These are phyloP conservation scores for Pasiphila rectangulata DNA, from an alignment of 2,888 invertebrate genomes.

Conservation along the genomic window DNA sequence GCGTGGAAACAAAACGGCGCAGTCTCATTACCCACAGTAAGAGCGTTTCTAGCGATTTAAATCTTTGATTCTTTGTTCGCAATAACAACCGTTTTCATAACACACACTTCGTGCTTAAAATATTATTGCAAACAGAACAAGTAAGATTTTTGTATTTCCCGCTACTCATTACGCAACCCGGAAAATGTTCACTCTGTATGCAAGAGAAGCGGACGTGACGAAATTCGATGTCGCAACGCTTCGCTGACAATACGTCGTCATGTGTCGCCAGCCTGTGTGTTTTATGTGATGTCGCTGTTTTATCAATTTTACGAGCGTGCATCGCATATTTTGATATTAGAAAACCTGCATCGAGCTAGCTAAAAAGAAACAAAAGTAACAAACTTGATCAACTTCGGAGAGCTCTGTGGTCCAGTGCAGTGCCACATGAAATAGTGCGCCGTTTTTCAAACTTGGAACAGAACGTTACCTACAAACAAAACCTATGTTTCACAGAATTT, in stretches of 20 bases:
- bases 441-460: constrained; percentile 4
- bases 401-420: neutral
- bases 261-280: no score
- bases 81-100: no score
- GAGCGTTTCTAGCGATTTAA: no score
- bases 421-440: neutral
- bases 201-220: constrained; percentile 15
- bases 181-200: constrained; percentile 7
- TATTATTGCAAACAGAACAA: no score
- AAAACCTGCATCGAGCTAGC: neutral
- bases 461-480: constrained; percentile 1
- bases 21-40: no score
- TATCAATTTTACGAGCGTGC: neutral
- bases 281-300: no score
- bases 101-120: no score
- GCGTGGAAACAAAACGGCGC: no score
- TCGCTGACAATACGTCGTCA: neutral
- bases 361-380: no score
- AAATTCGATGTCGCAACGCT: constrained; percentile 10
- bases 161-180: constrained; percentile 1
- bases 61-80: no score
- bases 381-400: constrained; percentile 1
- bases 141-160: neutral
- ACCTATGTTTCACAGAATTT: constrained; percentile 1
- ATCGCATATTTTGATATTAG: neutral